Conservation (phyloP, 1,140 invertebrate species). For the Drosophila arawakana region DNA sequence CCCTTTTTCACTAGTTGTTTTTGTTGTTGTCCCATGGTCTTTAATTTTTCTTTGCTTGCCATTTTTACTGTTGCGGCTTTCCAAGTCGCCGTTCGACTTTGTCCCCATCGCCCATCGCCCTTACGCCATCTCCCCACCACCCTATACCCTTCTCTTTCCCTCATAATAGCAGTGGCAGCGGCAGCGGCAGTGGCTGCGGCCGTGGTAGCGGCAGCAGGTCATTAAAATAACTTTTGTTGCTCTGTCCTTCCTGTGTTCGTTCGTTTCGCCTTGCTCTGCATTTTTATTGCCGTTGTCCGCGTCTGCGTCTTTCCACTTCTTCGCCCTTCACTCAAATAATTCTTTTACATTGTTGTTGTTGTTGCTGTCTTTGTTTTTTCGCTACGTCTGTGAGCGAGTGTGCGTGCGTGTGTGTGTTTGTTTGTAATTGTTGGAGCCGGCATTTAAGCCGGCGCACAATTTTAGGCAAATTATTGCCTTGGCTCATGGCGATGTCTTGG, state of each 20-base stretch:
- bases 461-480: conserved; percentile 66
- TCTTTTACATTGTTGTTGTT: conserved; percentile 30
- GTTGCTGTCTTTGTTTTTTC: conserved; percentile 15
- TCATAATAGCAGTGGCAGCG: not conserved
- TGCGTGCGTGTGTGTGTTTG: not conserved
- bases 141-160: not conserved
- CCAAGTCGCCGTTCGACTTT: conserved; percentile 52
- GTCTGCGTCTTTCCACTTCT: conserved; percentile 32
- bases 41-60: conserved; percentile 60
- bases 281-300: conserved; percentile 67
- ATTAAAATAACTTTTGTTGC: conserved; percentile 80
- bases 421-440: conserved; percentile 49
- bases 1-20: not conserved
- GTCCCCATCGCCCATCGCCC: not conserved
- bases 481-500: conserved; percentile 50
- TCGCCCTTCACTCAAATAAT: conserved; percentile 50
- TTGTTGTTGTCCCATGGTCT: conserved; percentile 53
- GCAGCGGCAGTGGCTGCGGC: not conserved
- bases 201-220: conserved; percentile 52
- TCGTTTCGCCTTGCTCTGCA: conserved; percentile 71
- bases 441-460: conserved; percentile 60
- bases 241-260: conserved; percentile 75
- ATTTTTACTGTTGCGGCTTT: conserved; percentile 64
- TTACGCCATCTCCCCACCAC: not conserved
- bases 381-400: not conserved